Evolutionary conservation across 2,888 invertebrate species (phyloP).

Genomic region (Tipula vernalis): DNA sequence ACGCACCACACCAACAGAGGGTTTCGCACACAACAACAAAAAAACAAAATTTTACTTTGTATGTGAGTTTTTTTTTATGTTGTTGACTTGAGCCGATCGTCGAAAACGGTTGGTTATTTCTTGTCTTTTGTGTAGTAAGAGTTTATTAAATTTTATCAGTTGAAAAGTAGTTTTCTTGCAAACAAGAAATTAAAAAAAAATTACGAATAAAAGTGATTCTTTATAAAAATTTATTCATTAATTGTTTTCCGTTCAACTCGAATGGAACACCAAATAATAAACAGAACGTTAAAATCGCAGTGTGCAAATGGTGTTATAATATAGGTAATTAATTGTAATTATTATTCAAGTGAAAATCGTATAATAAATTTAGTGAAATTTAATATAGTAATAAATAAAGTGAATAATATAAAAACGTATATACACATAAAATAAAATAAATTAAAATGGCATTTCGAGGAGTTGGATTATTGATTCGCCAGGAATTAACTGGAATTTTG

Average conservation of each 20-base stretch:
- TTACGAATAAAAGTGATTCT: neutral
- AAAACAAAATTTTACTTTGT: neutral
- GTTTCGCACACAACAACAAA: neutral
- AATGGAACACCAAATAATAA: neutral
- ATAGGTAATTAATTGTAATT: neutral
- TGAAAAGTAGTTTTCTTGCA: neutral
- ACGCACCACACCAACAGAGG: neutral
- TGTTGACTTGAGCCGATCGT: slow-evolving; percentile 6
- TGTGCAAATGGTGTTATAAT: neutral
- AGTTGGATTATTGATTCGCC: slow-evolving; percentile 29
- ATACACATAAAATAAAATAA: neutral
- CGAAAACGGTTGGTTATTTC: neutral
- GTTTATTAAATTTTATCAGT: neutral
- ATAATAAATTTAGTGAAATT: slow-evolving; percentile 5
- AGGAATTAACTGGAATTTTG: slow-evolving; percentile 23
- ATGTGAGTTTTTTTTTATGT: neutral
- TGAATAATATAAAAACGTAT: neutral
- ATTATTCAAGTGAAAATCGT: neutral
- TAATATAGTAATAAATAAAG: neutral
- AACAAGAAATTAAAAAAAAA: neutral
- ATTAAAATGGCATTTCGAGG: slow-evolving; percentile 29
- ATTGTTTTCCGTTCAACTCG: neutral
- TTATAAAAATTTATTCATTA: neutral
- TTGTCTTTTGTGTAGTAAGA: neutral
- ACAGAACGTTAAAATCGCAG: neutral